Base-by-base conservation (phyloP, 2,797 vertebrate genomes). In the Sebastiscus albofasciatus region DNA sequence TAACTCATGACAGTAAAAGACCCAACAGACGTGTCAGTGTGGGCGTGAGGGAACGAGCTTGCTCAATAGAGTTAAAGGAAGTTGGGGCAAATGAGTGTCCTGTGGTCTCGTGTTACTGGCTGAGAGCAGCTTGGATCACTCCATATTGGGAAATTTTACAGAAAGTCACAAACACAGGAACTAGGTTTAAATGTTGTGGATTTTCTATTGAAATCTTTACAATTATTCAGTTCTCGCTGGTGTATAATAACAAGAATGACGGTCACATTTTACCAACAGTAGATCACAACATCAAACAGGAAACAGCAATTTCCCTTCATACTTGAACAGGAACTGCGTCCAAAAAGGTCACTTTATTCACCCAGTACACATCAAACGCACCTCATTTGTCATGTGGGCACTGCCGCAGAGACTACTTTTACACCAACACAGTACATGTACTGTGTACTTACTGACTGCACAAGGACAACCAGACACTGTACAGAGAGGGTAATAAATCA, bases 41-140 rank as follows among this genome's bases (percentile, higher is more conserved):
- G 64, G 69, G 72, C 72, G 82, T 78, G 70, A 24, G 60, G 80
- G 18, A 68, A 71, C 16, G 7, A 58, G 24, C 42, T 85, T 82
- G 58, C 60, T 36, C 22, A 85, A 71, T n/a, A 18, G 14, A 67
- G 39, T 64, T 24, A 56, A 55, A 36, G 78, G 87, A 88, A 92
- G 83, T 84, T 49, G 26, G 26, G 11, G 31, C 4, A 76, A 72
- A 84, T 14, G 22, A 78, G 61, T 4, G 34, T 67, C 49, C 22
- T 34, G 8, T 20, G 55, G 31, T 36, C 29, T 72, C 18, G 33
- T 66, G 62, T 68, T 34, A 80, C 8, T 54, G 31, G 49, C 49
- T 75, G 22, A 72, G 12, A 67, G 69, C 62, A 46, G 75, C 65
- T 64, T 67, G 39, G 65, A 71, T 78, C n/a, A 2, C 24, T 36